A percentile compares a stretch with the other conserved stretches of the same genome.
Conservation (phyloP, 2,113 vertebrate genomes). For the Zingel zingel region DNA sequence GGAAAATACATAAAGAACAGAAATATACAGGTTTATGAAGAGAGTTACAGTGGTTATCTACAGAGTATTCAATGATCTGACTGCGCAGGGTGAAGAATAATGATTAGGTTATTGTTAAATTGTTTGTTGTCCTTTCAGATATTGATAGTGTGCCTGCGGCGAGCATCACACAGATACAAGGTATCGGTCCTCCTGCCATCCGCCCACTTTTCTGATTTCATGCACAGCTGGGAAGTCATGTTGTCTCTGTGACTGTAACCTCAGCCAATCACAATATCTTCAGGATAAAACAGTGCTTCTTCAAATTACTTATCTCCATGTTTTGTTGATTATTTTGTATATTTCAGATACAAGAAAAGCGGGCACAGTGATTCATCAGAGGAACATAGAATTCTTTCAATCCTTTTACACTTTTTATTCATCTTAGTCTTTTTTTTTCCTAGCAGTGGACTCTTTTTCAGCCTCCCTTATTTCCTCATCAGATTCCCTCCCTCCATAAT, state of each 20-base stretch:
- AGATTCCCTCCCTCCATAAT: constrained; percentile 83
- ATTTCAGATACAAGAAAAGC: not conserved
- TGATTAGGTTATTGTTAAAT: constrained; percentile 39
- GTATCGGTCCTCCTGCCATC: constrained; percentile 33
- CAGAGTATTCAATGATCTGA: constrained; percentile 22
- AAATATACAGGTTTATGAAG: not conserved
- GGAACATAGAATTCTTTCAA: not conserved
- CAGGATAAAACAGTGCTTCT: constrained; percentile 8
- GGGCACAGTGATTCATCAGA: not conserved
- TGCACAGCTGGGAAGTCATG: constrained; percentile 55
- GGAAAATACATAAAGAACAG: not conserved
- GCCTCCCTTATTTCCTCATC: constrained; percentile 71
- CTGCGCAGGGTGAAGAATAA: constrained; percentile 20
- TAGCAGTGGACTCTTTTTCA: constrained; percentile 36
- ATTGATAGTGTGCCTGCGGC: constrained; percentile 14
- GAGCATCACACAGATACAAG: constrained; percentile 13
- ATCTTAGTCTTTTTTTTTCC: not conserved
- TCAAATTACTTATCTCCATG: not conserved
- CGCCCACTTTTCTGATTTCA: constrained; percentile 42
- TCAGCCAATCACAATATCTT: constrained; percentile 46
- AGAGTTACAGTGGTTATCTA: not conserved
- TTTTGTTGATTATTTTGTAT: constrained; percentile 24
- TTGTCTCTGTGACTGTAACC: constrained; percentile 32
- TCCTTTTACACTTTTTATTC: constrained; percentile 18
- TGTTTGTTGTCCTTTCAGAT: constrained; percentile 40